A percentile compares a stretch with the other conserved stretches of the same genome.
Evolutionary conservation across 2,797 vertebrate species (phyloP).

Genomic region (Alosa sapidissima): DNA sequence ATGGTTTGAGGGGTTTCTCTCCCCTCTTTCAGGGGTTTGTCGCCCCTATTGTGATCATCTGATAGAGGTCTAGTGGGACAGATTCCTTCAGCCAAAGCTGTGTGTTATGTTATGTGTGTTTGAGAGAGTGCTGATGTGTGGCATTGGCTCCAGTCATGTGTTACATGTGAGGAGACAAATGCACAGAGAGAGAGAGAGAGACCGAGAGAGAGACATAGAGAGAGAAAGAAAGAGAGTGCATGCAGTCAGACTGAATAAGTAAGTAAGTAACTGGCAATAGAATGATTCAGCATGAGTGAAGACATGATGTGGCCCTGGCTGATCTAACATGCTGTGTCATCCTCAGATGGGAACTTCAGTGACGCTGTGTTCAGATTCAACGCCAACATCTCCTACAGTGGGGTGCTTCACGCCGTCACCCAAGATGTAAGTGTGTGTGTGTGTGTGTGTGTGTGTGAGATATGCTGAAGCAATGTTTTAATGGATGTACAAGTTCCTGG

Average conservation of each 20-base stretch:
- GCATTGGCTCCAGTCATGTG: not conserved
- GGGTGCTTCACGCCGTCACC: conserved; percentile 96
- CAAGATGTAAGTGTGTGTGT: conserved; percentile 87
- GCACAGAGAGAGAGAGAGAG: not conserved
- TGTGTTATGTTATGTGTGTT: not conserved
- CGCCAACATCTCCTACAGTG: conserved; percentile 97
- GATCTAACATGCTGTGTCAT: not conserved
- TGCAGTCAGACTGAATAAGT: not conserved
- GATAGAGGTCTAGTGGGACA: not conserved
- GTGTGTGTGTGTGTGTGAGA: not conserved
- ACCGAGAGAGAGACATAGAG: not conserved
- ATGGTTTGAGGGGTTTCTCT: too few species aligned
- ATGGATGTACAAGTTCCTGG: not conserved
- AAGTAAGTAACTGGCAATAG: not conserved
- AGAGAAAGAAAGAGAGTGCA: not conserved
- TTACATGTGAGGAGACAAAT: not conserved
- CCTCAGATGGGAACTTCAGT: conserved; percentile 90
- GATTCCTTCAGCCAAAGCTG: not conserved
- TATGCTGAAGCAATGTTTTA: not conserved
- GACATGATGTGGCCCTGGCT: not conserved
- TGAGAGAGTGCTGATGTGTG: not conserved
- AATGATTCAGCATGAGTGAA: not conserved
- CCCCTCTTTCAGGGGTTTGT: too few species aligned
- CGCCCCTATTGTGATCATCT: not conserved
- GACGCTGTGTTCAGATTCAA: conserved; percentile 98